Evolutionary conservation across 64 coral and sea anemone species (phyloP), one percentile per base, ranked within the genome.

Genomic region (Actinia tenebrosa): DNA sequence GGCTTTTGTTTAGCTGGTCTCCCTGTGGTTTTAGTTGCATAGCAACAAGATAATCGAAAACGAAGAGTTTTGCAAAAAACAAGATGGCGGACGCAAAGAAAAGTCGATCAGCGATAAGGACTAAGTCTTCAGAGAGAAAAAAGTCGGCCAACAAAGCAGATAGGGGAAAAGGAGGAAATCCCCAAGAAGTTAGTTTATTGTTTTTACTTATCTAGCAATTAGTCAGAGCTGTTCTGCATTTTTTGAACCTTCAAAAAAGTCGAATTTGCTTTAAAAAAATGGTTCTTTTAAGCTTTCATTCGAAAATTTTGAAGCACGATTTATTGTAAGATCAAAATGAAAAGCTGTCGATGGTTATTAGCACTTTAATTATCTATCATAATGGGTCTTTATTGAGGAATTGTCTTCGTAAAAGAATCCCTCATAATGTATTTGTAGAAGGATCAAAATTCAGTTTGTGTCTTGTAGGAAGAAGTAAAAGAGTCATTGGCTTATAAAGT

Each of bases 401-500:
- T 75, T 15, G 42, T 75, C 23, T 11, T 15, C 14, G 69, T 44
- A 79, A 10, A 45, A 79, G 13, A 79, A 53, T 2, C 13, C 18
- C 53, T 18, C 1, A 81, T 20, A 22, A 7, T 50, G 56, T 58
- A 58, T 58, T 58, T 58, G 19, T 81, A 50, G 18, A 81, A 81
- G 45, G 79, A 66, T 20, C 63, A 20, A 66, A 66, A 66, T 85
- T 85, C 47, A 50, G 47, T 50, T n/a, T n/a, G n/a, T 85, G 16
- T 63, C 15, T 85, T 64, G 55, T 26, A 96, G 88, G 94, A 96
- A 86, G 91, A 93, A 61, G 94, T 89, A 56, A 96, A 96, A 71
- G 86, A 93, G 18, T 90, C 88, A 2, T 86, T 96, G 84, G 94
- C 94, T 14, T 98, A 90, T 89, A 94, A 94, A 83, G 92, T 94